phyloP scores from a whole-genome alignment of 2,113 vertebrate genomes.

The Okapia johnstoni region DNA sequence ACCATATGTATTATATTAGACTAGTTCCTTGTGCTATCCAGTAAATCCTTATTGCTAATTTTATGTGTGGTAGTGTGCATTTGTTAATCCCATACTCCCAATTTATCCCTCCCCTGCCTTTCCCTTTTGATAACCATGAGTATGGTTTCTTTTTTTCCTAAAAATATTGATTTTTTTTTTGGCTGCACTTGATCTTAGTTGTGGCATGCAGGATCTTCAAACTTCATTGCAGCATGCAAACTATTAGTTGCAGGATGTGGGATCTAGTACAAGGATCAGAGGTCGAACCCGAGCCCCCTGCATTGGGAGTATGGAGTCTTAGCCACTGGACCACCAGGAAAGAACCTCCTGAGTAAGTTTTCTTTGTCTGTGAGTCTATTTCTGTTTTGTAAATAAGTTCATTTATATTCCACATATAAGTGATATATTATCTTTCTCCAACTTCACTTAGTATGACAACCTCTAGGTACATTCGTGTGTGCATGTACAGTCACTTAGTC shows the following conservation, averaged over 20 bases:
- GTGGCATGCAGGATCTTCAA: not conserved
- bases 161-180: not conserved
- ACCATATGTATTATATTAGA: not conserved
- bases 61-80: not conserved
- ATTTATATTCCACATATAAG: not conserved
- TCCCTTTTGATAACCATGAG: not conserved
- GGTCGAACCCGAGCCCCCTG: not conserved
- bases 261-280: not conserved
- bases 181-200: not conserved
- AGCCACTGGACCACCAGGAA: not conserved
- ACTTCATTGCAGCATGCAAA: not conserved
- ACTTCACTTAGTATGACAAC: not conserved
- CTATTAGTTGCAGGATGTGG: not conserved
- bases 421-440: not conserved
- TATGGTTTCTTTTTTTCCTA: not conserved
- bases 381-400: not conserved
- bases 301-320: not conserved
- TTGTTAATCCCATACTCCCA: not conserved
- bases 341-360: not conserved
- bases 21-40: not conserved
- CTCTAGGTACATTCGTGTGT: not conserved
- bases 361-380: not conserved
- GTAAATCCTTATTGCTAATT: not conserved
- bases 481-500: not conserved
- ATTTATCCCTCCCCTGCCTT: not conserved